Base-by-base conservation (phyloP, 2,113 vertebrate species). In the Nannospalax galili region DNA sequence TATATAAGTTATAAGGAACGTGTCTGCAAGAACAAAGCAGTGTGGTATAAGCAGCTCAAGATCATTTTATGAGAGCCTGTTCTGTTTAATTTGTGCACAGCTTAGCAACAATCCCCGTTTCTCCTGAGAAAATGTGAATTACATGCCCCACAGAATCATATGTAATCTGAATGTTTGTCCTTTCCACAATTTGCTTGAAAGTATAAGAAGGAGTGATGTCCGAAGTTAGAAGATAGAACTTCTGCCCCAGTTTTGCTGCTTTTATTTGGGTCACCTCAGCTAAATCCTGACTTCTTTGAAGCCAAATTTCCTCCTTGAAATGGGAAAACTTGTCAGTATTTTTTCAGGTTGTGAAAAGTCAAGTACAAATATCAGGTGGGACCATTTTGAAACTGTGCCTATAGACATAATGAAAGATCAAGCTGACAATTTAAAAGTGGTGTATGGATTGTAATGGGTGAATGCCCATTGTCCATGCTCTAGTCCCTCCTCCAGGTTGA, bases 21-120 rank as follows among this genome's bases (percentile, higher is more conserved):
- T 88, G 40, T 97, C 62, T 91, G 70, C 4, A 89, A 92, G 80
- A 94, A 82, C 69, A 96, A 94, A 95, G 91, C 84, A 45, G 17
- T 62, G 30, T 67, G 56, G n/a, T 58, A 87, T 91, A 84, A 87
- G 90, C 42, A 52, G 40, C 80, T 92, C 42, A 79, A 32, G 87
- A 73, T 69, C 48, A 26, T 90, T 87, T 72, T 85, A 0, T 22
- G 80, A 26, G 84, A 85, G 62, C 45, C 48, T 1, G 7, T 45
- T 80, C 77, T 91, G n/a, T 88, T 69, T 81, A 58, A 89, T 77
- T 84, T 35, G 35, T 42, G 17, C 2, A 82, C 15, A 84, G 42
- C 24, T 78, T 37, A 72, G 30, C 22, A 79, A 65, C 2, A 17
- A 40, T 85, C 45, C 77, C 8, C 69, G 20, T 82, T 64, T 62